Evolutionary conservation across 2,888 invertebrate species (phyloP), one percentile per base, ranked within the genome.

Genomic region (Griposia aprilina): DNA sequence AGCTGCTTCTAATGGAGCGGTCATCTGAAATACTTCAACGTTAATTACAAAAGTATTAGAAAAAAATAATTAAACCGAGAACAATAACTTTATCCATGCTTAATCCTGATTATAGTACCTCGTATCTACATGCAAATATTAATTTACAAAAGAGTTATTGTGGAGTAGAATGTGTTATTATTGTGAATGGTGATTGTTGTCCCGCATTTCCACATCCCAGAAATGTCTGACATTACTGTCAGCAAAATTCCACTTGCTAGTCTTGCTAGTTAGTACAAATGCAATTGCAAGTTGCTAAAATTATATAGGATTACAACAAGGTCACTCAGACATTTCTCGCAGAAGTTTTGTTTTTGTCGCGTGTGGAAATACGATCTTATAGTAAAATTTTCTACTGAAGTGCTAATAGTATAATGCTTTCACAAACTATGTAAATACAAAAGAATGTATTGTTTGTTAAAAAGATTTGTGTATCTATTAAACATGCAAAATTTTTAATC

Each of bases 91-190:
- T 59, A 85, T 71, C 74, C 88, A 84, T 88, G 89, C 88, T 76
- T 76, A 63, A 72, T 74, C 70, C 55, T 74, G 68, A 78, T 68
- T 63, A 57, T 73, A 80, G 63, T 83, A 76, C 68, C 50, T 78
- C 75, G 11, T 66, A 77, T 73, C 68, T 74, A 81, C 87, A 86
- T 89, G 90, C 87, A 85, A 73, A 75, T 78, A 80, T 73, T 60
- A 74, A 55, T 73, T 73, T 84, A 80, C 80, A 87, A 62, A 75
- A 75, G 0, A 70, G 74, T 71, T 20, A 45, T 41, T 60, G 41
- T 63, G 45, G 17, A 48, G 41, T 65, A 66, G 62, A 62, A 63
- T 50, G 57, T 87, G 65, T 84, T 41, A 45, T 71, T 59, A 66
- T 68, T 77, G 50, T 68, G 30, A 69, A 62, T 48, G 26, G 68